phyloP scores from a whole-genome alignment of 2,797 vertebrate genomes.

The Botia almorhae region DNA sequence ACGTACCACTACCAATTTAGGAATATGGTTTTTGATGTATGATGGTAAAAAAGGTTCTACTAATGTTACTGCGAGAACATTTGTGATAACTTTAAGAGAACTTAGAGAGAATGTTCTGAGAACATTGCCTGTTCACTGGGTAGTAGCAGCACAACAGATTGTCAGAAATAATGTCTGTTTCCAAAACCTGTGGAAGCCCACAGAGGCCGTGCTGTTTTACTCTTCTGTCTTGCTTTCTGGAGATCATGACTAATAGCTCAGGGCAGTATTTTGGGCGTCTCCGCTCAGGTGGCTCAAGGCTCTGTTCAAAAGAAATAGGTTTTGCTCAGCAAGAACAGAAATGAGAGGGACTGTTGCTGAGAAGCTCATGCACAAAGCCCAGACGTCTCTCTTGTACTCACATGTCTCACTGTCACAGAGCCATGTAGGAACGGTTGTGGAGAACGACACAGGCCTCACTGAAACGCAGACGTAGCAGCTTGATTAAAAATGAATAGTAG shows the following conservation, averaged over 20 bases:
- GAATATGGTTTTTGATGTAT: too few relatives aligned
- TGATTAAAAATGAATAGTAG: conserved; percentile 59
- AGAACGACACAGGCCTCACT: conserved; percentile 30
- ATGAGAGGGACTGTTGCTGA: neutral
- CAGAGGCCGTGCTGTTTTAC: too few relatives aligned
- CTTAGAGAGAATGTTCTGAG: too few relatives aligned
- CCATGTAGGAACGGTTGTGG: neutral
- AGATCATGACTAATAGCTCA: neutral
- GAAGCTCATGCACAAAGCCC: conserved; percentile 16
- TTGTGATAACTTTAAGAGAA: too few relatives aligned
- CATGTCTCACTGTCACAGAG: conserved; percentile 11
- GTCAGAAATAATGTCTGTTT: too few relatives aligned
- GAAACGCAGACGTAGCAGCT: conserved; percentile 40
- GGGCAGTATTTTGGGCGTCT: neutral
- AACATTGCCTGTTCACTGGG: too few relatives aligned
- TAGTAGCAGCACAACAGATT: too few relatives aligned
- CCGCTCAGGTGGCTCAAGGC: neutral
- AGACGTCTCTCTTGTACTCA: conserved; percentile 11
- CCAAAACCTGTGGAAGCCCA: too few relatives aligned
- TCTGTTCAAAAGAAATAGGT: neutral
- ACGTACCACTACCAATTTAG: too few relatives aligned
- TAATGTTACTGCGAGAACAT: too few relatives aligned
- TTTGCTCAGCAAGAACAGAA: neutral
- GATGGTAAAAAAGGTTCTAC: too few relatives aligned
- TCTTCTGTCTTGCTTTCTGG: neutral